Percentiles rank a stretch among this genome's conserved stretches.
Evolutionary conservation across 2,113 vertebrate species (phyloP).

Genomic region (Lethenteron reissneri): DNA sequence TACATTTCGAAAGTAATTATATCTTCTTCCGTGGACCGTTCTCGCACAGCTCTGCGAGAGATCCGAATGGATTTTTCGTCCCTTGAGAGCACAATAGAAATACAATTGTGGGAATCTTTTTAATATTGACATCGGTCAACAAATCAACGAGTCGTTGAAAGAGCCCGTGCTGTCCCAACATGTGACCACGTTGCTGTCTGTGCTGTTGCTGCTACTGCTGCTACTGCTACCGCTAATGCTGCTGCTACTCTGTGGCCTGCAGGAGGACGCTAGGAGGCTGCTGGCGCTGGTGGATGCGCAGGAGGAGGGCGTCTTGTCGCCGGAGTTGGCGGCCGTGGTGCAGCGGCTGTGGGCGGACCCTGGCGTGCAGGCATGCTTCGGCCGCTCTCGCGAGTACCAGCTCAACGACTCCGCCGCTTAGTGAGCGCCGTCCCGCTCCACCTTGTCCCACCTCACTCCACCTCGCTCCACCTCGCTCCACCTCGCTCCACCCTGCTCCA

Average conservation of each 20-base stretch:
- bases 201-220: conserved; percentile 7
- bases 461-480: too few relatives aligned
- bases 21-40: too few relatives aligned
- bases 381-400: conserved; percentile 87
- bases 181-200: not conserved
- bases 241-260: not conserved
- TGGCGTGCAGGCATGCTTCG: conserved; percentile 84
- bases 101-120: too few relatives aligned
- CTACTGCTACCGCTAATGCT: conserved; percentile 8
- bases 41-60: too few relatives aligned
- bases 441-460: too few relatives aligned
- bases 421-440: conserved; percentile 27
- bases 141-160: not conserved
- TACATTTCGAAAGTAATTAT: too few relatives aligned
- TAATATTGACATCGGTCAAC: not conserved
- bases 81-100: too few relatives aligned
- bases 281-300: conserved; percentile 83
- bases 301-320: conserved; percentile 93
- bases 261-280: conserved; percentile 91
- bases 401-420: conserved; percentile 96
- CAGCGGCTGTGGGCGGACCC: conserved; percentile 81
- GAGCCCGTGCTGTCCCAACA: not conserved
- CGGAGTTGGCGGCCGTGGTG: conserved; percentile 82
- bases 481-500: too few relatives aligned
- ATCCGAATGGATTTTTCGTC: too few relatives aligned